Evolutionary conservation across 1,140 invertebrate species (phyloP), one percentile per base, ranked within the genome.

Genomic region (Drosophila watanabei): DNA sequence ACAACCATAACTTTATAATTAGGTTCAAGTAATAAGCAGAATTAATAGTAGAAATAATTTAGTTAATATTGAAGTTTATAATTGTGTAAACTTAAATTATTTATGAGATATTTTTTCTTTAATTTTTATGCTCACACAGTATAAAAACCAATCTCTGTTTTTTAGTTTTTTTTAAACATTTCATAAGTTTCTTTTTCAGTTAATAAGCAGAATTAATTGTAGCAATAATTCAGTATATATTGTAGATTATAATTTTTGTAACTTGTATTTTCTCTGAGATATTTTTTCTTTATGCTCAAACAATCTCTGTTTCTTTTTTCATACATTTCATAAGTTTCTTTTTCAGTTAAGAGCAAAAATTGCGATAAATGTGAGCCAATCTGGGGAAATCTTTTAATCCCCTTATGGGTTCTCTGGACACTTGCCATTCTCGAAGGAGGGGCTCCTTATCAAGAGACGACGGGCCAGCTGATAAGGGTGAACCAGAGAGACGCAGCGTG

Each of bases 401-500:
- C 54, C 35, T 4, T 20, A 20, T 57, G 20, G 14, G 6, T 57
- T 39, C 20, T 57, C 35, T 57, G 24, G 20, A 39, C 20, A 57
- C 54, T 56, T 37, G 52, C 33, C 52, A 56, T 37, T 56, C 52
- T 10, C 20, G 10, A 39, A 57, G 35, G 54, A 57, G 30, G 32
- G 30, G n/a, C 54, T 24, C 54, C 54, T 57, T 57, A 57, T 33
- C 63, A 39, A 11, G n/a, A 32, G 59, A 13, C 58, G 30, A 16
- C 58, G 30, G 32, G 18, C 30, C 57, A 62, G 45, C 56, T 79
- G 75, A 79, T 79, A 79, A 79, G 64, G 13, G 13, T 24, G n/a
- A 8, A 18, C 39, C 32, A 46, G n/a, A 32, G 16, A 28, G 35
- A 16, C 35, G 3, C 43, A 35, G 33, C 18, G 43, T 3, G 33